These are phyloP conservation scores for Drosophila mayri DNA, from an alignment of 1,140 invertebrate genomes.

Conservation along the genomic window DNA sequence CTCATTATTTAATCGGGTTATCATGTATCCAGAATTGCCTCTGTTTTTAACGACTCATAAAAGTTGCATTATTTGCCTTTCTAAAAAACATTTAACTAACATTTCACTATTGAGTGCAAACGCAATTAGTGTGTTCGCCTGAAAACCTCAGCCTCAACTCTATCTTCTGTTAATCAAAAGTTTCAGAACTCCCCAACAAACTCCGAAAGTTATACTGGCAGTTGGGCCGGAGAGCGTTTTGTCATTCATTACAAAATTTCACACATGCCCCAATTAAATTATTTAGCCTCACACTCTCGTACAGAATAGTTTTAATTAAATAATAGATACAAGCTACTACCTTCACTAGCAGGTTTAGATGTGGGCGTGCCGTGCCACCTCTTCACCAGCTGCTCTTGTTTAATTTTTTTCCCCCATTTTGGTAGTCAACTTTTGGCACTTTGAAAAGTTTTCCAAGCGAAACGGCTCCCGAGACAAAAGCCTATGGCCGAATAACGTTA, in stretches of 20 bases:
- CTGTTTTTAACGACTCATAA: not conserved
- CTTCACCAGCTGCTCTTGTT: conserved; percentile 6
- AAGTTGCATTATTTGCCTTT: conserved; percentile 5
- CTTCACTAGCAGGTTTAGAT: conserved; percentile 9
- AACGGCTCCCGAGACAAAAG: conserved; percentile 62
- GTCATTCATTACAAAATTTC: conserved; percentile 70
- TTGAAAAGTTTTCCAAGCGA: conserved; percentile 54
- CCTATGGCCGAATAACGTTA: conserved; percentile 48
- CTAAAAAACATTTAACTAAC: conserved; percentile 5
- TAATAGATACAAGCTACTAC: conserved; percentile 58
- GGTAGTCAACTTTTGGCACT: conserved; percentile 30
- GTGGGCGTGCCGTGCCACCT: conserved; percentile 56
- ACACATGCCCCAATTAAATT: conserved; percentile 78
- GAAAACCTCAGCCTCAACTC: conserved; percentile 49
- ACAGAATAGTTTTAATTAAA: conserved; percentile 77
- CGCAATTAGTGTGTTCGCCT: conserved; percentile 54
- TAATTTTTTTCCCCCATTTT: conserved; percentile 9
- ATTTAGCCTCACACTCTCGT: conserved; percentile 58
- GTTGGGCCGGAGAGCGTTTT: conserved; percentile 40
- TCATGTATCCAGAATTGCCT: not conserved
- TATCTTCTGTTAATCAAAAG: conserved; percentile 67
- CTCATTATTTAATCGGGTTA: too few species aligned
- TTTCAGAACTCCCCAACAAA: conserved; percentile 35
- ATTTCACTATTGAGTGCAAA: conserved; percentile 39
- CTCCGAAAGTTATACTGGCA: conserved; percentile 29